Evolutionary conservation across 2,888 invertebrate genomes (phyloP), one percentile per base, ranked within the genome.

Genomic region (Cinara cedri): DNA sequence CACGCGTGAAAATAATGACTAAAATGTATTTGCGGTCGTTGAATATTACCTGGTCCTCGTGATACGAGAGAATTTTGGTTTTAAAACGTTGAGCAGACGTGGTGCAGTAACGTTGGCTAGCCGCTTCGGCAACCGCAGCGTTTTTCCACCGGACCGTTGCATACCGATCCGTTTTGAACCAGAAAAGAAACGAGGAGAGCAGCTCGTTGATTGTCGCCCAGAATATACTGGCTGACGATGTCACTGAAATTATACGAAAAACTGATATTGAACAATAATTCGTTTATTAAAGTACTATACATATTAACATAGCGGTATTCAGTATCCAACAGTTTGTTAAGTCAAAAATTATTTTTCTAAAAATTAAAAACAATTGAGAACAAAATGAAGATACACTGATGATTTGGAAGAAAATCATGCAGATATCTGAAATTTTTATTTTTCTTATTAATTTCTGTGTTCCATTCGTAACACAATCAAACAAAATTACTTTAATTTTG

Each of bases 201-300:
- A 90, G 88, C 82, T 90, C 90, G 11, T 89, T 89, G 80, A 91
- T 86, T 84, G 90, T 89, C 57, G 90, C 90, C 91, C 91, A 90
- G 84, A 90, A 89, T 81, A 91, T 86, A 81, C 90, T 90, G 11
- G 91, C 91, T 2, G 91, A 91, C 44, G 91, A 91, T 90, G 89
- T 88, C 57, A 91, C 91, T 91, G 84, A 81, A 82, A 83, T 63
- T 91, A 83, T 89, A 88, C 80, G 34, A 34, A 34, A 34, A 34
- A 34, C 34, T 34, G 6, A 4, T 34, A 34, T 34, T 34, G 34
- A 34, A 34, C 34, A 34, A 34, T 34, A 34, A 6, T 6, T 3
- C 6, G 34, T 34, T 34, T 34, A 6, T 34, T 4, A 4, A 34
- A 34, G 6, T 34, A 34, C 6, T 34, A 34, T 34, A 34, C 34